Percentiles rank a stretch among this genome's conserved stretches.
phyloP scores from a whole-genome alignment of 2,113 vertebrate species.

The Pitta sordida region DNA sequence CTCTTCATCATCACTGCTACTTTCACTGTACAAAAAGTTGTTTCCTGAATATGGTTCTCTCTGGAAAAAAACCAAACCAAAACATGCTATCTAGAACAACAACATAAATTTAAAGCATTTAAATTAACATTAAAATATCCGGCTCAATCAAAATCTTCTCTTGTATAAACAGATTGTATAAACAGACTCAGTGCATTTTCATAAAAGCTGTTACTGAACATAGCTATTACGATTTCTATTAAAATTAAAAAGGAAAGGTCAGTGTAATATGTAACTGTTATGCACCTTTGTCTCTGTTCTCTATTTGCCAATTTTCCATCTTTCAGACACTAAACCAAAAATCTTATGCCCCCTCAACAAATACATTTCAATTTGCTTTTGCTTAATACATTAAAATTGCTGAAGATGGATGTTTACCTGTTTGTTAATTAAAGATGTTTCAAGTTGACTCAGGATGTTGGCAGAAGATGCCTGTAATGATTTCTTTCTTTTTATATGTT shows the following conservation, averaged over 20 bases:
- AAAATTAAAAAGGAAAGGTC: neutral
- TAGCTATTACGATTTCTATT: neutral
- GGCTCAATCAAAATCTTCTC: neutral
- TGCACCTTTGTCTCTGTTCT: neutral
- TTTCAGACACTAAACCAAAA: neutral
- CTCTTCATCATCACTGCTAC: conserved; percentile 74
- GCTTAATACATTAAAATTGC: neutral
- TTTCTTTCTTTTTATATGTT: conserved; percentile 52
- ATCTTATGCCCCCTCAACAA: neutral
- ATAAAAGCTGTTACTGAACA: neutral
- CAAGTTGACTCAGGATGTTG: conserved; percentile 53
- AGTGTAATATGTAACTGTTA: neutral
- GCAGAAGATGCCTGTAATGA: conserved; percentile 43
- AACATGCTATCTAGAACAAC: neutral
- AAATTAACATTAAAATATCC: neutral
- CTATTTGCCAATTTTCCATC: neutral
- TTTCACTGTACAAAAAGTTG: conserved; percentile 68
- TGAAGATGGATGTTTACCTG: conserved; percentile 29
- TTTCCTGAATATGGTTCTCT: conserved; percentile 64
- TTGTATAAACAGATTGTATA: neutral
- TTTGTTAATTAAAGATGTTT: conserved; percentile 60
- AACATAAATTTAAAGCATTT: neutral
- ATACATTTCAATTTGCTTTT: neutral
- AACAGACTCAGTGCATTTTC: neutral
- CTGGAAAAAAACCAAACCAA: neutral